Evolutionary conservation across 2,113 vertebrate genomes (phyloP).

Genomic region (Spheniscus mendiculus): DNA sequence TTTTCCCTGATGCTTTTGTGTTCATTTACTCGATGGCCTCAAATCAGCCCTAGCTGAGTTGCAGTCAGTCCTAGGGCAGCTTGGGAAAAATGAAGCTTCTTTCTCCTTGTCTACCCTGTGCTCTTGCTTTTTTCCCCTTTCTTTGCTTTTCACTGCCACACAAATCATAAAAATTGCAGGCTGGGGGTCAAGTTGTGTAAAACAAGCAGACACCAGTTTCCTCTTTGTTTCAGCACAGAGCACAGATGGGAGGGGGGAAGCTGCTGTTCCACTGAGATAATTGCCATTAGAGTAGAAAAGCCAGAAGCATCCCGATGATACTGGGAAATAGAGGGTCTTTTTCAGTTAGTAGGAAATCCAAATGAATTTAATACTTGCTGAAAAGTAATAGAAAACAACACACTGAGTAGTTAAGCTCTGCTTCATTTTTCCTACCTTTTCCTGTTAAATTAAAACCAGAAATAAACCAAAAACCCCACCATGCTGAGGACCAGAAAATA

Average conservation of each 20-base stretch:
- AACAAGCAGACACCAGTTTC: conserved; percentile 68
- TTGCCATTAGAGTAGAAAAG: conserved; percentile 44
- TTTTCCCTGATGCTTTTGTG: not conserved
- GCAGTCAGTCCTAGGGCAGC: conserved; percentile 39
- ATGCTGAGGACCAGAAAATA: not conserved
- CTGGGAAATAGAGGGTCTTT: not conserved
- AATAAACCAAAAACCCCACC: not conserved
- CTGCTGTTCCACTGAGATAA: conserved; percentile 63
- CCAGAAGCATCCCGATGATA: not conserved
- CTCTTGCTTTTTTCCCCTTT: conserved; percentile 53
- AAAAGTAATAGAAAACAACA: not conserved
- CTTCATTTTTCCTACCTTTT: not conserved
- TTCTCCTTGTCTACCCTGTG: conserved; percentile 32
- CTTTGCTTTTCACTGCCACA: conserved; percentile 58
- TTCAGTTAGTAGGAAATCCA: not conserved
- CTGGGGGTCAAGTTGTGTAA: conserved; percentile 72
- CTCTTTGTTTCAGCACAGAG: conserved; percentile 68
- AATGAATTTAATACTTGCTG: not conserved
- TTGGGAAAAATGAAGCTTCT: conserved; percentile 27
- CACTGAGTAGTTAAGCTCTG: not conserved
- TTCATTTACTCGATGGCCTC: conserved; percentile 2
- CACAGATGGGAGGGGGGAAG: conserved; percentile 23
- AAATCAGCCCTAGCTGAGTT: conserved; percentile 55
- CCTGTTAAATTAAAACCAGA: not conserved
- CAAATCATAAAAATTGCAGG: conserved; percentile 73